Evolutionary conservation across 2,888 invertebrate genomes (phyloP).

Genomic region (Glyphotaelius pellucidus): DNA sequence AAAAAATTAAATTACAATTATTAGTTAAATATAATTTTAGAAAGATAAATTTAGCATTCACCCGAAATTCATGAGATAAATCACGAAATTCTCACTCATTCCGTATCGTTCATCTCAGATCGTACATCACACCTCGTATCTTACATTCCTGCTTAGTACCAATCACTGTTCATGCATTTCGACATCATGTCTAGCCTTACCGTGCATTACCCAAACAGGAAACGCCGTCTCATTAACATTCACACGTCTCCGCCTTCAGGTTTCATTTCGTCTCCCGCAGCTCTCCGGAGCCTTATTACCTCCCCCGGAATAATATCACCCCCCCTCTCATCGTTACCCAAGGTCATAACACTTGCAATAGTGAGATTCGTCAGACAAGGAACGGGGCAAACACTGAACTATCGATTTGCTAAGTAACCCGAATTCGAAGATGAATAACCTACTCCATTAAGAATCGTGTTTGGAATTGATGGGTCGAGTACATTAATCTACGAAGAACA

Average conservation of each 20-base stretch:
- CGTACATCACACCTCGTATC: slow-evolving; percentile 19
- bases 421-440: slow-evolving; percentile 8
- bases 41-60: background rate
- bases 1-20: no score
- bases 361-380: slow-evolving; percentile 28
- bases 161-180: slow-evolving; percentile 59
- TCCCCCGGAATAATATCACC: slow-evolving; percentile 5
- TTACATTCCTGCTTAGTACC: slow-evolving; percentile 23
- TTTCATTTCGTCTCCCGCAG: slow-evolving; percentile 23
- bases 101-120: background rate
- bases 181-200: slow-evolving; percentile 46
- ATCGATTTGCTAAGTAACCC: slow-evolving; percentile 32
- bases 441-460: background rate
- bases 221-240: slow-evolving; percentile 58
- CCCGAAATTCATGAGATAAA: background rate
- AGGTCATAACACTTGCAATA: slow-evolving; percentile 46
- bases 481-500: background rate
- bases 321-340: background rate
- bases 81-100: background rate
- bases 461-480: background rate
- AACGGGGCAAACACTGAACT: background rate
- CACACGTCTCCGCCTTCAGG: slow-evolving; percentile 54
- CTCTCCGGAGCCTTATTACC: slow-evolving; percentile 23
- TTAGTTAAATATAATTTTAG: no score
- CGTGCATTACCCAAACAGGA: slow-evolving; percentile 53